A percentile compares a stretch with the other conserved stretches of the same genome.
Conservation (phyloP, 2,888 invertebrate genomes). For the Diplolepis rosae region DNA sequence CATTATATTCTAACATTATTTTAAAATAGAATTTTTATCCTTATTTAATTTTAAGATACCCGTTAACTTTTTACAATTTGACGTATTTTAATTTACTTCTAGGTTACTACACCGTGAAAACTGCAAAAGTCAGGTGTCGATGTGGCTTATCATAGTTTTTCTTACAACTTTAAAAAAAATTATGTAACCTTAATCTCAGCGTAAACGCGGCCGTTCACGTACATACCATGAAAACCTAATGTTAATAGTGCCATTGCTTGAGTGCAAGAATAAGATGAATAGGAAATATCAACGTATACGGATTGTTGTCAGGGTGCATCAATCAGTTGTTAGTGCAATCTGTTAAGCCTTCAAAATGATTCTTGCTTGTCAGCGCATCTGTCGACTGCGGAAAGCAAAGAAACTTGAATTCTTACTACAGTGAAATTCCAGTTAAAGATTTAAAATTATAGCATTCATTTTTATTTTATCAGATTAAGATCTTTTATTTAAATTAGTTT, state of each 20-base stretch:
- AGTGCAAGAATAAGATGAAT: conserved; percentile 64
- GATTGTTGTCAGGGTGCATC: conserved; percentile 61
- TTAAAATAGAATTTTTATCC: too few relatives aligned
- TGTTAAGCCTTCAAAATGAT: conserved; percentile 66
- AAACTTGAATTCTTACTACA: background rate
- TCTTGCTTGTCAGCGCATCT: conserved; percentile 72
- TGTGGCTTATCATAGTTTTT: background rate
- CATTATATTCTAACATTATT: too few relatives aligned
- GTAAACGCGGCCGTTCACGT: conserved; percentile 33
- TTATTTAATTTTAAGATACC: background rate
- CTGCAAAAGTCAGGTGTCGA: conserved; percentile 16
- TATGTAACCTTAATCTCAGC: background rate
- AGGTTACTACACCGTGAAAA: background rate
- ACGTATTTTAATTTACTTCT: background rate
- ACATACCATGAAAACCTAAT: conserved; percentile 26
- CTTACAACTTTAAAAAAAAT: background rate
- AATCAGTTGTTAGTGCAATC: conserved; percentile 69
- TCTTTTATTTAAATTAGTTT: background rate
- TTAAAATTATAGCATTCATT: too few relatives aligned
- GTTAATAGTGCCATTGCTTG: conserved; percentile 35
- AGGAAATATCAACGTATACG: conserved; percentile 55
- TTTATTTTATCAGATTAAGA: background rate
- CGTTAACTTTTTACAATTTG: background rate
- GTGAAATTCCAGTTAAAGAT: background rate
- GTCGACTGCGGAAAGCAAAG: conserved; percentile 47